Percentiles rank a stretch among this genome's conserved stretches.
Conservation (phyloP, 2,797 vertebrate species). For the Sebastes hubbsi region DNA sequence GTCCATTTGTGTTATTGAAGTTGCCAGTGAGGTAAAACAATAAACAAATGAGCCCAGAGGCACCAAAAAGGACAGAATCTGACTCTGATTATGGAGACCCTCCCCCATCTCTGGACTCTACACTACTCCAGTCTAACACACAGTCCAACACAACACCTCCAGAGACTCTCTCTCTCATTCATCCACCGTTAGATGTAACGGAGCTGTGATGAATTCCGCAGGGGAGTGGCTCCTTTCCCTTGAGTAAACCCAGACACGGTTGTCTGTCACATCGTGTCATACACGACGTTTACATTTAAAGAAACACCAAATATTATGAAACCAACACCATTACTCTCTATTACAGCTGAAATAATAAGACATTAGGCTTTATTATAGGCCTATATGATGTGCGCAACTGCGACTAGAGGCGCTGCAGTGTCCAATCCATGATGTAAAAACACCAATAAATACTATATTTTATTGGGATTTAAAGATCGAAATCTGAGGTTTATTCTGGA, state of each 20-base stretch:
- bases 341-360: fast-evolving
- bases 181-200: slow-evolving; percentile 53
- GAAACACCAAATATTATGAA: not conserved
- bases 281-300: slow-evolving; percentile 15
- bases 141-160: not conserved
- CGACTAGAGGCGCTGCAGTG: fast-evolving
- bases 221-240: slow-evolving; percentile 62
- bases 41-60: not conserved
- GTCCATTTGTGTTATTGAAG: fast-evolving
- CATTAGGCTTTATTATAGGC: not conserved
- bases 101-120: not conserved
- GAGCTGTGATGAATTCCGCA: slow-evolving; percentile 67
- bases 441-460: fast-evolving
- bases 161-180: not conserved
- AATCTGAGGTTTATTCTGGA: not conserved
- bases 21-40: not conserved
- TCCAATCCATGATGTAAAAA: not conserved
- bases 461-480: too few species aligned
- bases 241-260: slow-evolving; percentile 10
- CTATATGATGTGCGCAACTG: not conserved
- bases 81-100: not conserved
- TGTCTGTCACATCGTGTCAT: slow-evolving; percentile 23
- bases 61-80: not conserved
- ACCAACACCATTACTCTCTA: fast-evolving
- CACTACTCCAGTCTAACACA: not conserved